Evolutionary conservation across 2,797 vertebrate species (phyloP), one percentile per base, ranked within the genome.

Genomic region (Tiaroga cobitis): DNA sequence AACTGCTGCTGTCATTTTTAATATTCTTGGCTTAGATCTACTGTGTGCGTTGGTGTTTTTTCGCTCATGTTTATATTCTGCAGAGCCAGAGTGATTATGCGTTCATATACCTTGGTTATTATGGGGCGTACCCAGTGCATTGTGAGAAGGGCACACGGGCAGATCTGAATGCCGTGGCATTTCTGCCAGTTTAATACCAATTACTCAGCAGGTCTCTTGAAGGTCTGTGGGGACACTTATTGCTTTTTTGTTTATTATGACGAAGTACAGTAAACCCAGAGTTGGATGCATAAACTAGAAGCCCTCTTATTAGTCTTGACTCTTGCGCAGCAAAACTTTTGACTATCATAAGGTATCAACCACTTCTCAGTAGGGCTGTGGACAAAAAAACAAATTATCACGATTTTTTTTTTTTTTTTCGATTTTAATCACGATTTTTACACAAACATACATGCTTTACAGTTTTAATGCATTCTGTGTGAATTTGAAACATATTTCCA

Each of bases 1-100:
- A 97, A 96, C 96, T 95, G 92, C 89, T 84, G 95, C 96, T 97
- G 97, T 98, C 97, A 97, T 97, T 98, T 97, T 97, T 98, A 97
- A 98, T 99, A 96, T 96, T 96, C 95, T 95, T 94, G 94, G 94
- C 95, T 96, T 91, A 96, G 95, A 94, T 94, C 94, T 94, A 2
- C 11, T 7, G 37, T 77, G 59, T 77, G 59, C 13, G 16, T 5
- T 41, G 24, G 15, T 8, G 24, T 41, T 83, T 83, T 89, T 90
- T 85, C 65, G 74, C 72, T 83, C 56, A 67, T 84, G 88, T 83
- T 96, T 95, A 94, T 86, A 95, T 95, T 95, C 94, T 95, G 94
- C 94, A 95, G 94, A 95, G 93, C 94, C 93, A 94, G 93, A 95
- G 95, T 95, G 94, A 96, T 96, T 96, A 96, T 94, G 91, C 95